phyloP scores from a whole-genome alignment of 2,888 invertebrate genomes.

The Cosmopolites sordidus region DNA sequence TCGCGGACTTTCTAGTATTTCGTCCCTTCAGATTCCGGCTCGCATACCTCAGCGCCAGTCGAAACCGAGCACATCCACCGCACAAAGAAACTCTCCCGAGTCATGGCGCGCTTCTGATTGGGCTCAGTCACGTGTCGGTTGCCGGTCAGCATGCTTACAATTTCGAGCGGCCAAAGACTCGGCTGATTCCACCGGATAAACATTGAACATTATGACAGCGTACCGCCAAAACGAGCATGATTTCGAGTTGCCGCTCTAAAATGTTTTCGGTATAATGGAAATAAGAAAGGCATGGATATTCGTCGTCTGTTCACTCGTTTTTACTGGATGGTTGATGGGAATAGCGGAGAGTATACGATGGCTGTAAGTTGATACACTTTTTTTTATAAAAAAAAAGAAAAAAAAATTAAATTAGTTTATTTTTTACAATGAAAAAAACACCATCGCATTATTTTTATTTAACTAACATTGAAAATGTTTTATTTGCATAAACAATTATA shows the following conservation, averaged over 20 bases:
- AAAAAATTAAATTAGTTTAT: no score
- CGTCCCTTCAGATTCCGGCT: constrained; percentile 11
- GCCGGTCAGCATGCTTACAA: not conserved
- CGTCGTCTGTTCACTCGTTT: constrained; percentile 24
- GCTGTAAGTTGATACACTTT: constrained; percentile 35
- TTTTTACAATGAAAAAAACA: no score
- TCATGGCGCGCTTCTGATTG: constrained; percentile 12
- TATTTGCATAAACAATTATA: no score
- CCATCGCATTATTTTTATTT: no score
- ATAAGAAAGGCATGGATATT: constrained; percentile 17
- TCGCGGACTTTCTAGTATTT: constrained; percentile 10
- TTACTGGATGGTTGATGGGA: constrained; percentile 25
- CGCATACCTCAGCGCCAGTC: constrained; percentile 19
- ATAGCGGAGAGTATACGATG: constrained; percentile 36
- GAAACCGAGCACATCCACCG: constrained; percentile 20
- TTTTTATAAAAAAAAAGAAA: no score
- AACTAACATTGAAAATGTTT: no score
- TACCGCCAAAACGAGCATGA: no score
- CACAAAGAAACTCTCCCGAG: constrained; percentile 19
- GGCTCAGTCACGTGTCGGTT: constrained; percentile 16
- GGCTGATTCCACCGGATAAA: no score
- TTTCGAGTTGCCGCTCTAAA: constrained; percentile 8
- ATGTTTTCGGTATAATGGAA: constrained; percentile 23
- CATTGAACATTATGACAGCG: no score
- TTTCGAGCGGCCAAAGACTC: no score